These are phyloP conservation scores for Watsonalla binaria DNA, from an alignment of 2,888 invertebrate genomes.

Conservation along the genomic window DNA sequence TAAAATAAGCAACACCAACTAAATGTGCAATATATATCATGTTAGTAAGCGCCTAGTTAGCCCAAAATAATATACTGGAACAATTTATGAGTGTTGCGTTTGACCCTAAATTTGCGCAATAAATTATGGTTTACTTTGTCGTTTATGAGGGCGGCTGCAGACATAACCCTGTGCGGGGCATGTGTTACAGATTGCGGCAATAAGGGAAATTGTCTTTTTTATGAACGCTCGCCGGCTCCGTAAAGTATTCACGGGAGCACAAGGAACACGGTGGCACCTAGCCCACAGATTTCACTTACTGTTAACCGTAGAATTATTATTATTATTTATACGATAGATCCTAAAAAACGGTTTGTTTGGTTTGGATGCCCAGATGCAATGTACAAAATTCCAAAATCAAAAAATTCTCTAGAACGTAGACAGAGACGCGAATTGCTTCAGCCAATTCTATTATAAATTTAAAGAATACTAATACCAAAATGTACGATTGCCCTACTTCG, in stretches of 20 bases:
- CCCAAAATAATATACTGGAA: constrained; percentile 56
- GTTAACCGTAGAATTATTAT: constrained; percentile 15
- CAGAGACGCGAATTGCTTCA: no score
- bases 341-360: no score
- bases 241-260: constrained; percentile 61
- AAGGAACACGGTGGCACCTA: constrained; percentile 35
- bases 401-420: no score
- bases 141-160: constrained; percentile 74
- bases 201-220: constrained; percentile 79
- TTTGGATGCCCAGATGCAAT: no score
- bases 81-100: constrained; percentile 66
- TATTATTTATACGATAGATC: background rate
- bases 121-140: constrained; percentile 78
- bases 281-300: constrained; percentile 30
- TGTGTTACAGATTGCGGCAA: constrained; percentile 77
- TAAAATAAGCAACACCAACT: background rate
- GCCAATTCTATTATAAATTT: no score
- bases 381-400: no score
- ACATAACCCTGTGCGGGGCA: constrained; percentile 67
- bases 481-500: background rate
- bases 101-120: constrained; percentile 75
- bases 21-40: constrained; percentile 23
- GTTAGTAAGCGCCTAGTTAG: constrained; percentile 37
- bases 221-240: constrained; percentile 68
- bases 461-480: no score